Evolutionary conservation across 2,113 vertebrate genomes (phyloP), one percentile per base, ranked within the genome.

Genomic region (Phrynosoma blainvillii): DNA sequence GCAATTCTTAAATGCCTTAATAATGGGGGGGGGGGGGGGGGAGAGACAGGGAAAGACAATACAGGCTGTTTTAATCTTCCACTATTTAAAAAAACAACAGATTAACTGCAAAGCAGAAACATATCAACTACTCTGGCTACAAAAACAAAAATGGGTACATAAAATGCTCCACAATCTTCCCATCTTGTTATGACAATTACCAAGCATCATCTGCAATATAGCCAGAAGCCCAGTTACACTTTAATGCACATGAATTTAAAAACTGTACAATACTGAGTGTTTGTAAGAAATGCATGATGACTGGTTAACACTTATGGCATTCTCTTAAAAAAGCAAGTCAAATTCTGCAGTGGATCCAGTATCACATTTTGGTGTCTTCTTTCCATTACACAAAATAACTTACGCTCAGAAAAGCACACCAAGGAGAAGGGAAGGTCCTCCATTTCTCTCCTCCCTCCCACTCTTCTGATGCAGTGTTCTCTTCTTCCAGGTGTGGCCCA

Each of bases 401-500:
- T 97, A 96, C 97, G 96, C 96, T 97, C 94, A 36, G 54, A 0
- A 94, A 76, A 92, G 94, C 94, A 94, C 84, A 92, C 93, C 93
- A 92, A 62, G 82, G 0, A 70, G 79, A 70, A 82, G 92, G 10
- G 25, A 30, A 89, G 86, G 0, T 87, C 84, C 82, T 93, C 90
- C 87, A 12, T 71, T 91, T 91, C 59, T 86, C 56, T 90, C 94
- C 84, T 90, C 94, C 84, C 85, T 83, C 93, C 89, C 90, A 54
- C 89, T 7, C 1, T 27, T 32, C 77, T 87, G 56, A 87, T 23
- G 9, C 54, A 81, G 70, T 68, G 42, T 90, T 94, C 70, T 93
- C 85, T 95, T 42, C 90, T 88, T 91, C 90, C 91, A 99, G 99
- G 98, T 98, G n/a, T 99, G 99, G 99, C 99, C 99, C 86, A 96